These are phyloP conservation scores for Dromius quadrimaculatus DNA, from an alignment of 2,888 invertebrate species.

Conservation along the genomic window DNA sequence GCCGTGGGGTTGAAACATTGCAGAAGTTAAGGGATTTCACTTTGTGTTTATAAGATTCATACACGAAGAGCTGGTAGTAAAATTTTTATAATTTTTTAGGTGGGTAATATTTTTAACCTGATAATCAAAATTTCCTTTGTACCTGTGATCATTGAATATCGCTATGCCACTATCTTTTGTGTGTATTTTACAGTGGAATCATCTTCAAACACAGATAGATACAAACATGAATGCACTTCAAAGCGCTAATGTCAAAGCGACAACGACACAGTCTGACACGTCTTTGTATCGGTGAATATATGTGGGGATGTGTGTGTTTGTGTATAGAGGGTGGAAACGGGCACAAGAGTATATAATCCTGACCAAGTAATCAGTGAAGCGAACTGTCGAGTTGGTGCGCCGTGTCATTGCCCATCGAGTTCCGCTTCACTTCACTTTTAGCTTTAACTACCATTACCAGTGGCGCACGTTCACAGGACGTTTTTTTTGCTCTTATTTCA, in stretches of 20 bases:
- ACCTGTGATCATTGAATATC: constrained; percentile 7
- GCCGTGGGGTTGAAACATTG: constrained; percentile 37
- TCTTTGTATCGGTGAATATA: neutral
- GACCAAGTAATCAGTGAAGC: constrained; percentile 44
- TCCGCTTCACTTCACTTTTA: constrained; percentile 37
- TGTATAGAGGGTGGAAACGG: constrained; percentile 9
- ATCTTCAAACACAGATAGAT: constrained; percentile 51
- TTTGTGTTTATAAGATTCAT: too few relatives aligned
- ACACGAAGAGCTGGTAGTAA: neutral
- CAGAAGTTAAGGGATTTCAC: constrained; percentile 17
- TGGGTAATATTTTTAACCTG: neutral
- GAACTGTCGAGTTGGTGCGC: constrained; percentile 46
- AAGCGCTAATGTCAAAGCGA: constrained; percentile 51
- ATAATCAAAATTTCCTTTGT: constrained; percentile 6
- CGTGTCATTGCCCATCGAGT: constrained; percentile 49
- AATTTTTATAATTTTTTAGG: neutral
- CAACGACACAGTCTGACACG: constrained; percentile 5
- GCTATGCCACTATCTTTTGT: constrained; percentile 43
- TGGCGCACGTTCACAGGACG: neutral
- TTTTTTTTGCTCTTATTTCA: neutral
- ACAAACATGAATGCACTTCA: constrained; percentile 51
- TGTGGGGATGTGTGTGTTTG: neutral
- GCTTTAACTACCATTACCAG: neutral
- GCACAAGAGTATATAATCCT: constrained; percentile 41
- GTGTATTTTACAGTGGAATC: constrained; percentile 49